These are phyloP conservation scores for Leuciscus waleckii DNA, from an alignment of 2,797 vertebrate genomes.

Conservation along the genomic window DNA sequence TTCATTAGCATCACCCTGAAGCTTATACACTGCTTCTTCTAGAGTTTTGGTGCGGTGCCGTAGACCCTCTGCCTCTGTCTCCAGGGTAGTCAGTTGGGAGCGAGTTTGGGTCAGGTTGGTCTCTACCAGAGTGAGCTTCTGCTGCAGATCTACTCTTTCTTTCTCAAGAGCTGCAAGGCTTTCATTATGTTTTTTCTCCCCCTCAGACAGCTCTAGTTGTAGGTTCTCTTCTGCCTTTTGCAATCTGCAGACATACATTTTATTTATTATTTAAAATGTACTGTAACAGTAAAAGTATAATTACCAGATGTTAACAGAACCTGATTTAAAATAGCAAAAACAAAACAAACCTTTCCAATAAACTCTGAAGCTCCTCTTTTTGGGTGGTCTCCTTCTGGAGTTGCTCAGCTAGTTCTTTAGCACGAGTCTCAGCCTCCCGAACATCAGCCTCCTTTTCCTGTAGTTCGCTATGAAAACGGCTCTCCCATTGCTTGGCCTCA, in stretches of 20 bases:
- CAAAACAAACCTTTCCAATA: constrained; percentile 73
- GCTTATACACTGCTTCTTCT: constrained; percentile 80
- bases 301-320: background rate
- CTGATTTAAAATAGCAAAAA: background rate
- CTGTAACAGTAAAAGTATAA: background rate
- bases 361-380: constrained; percentile 82
- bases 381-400: constrained; percentile 78
- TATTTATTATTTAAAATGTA: background rate
- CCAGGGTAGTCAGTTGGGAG: constrained; percentile 72
- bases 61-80: constrained; percentile 78
- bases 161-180: constrained; percentile 74
- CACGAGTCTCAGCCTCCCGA: constrained; percentile 80
- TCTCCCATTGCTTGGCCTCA: constrained; percentile 92
- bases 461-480: constrained; percentile 85
- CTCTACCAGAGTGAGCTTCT: constrained; percentile 71
- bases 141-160: constrained; percentile 76
- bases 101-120: constrained; percentile 71
- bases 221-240: constrained; percentile 78
- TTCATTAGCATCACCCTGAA: constrained; percentile 75
- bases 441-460: constrained; percentile 91
- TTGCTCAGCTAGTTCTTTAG: constrained; percentile 80
- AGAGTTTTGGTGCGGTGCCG: constrained; percentile 75
- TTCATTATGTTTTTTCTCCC: constrained; percentile 75
- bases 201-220: constrained; percentile 76
- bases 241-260: constrained; percentile 74